Evolutionary conservation across 2,113 vertebrate species (phyloP), one percentile per base, ranked within the genome.

Genomic region (Scomber colias): DNA sequence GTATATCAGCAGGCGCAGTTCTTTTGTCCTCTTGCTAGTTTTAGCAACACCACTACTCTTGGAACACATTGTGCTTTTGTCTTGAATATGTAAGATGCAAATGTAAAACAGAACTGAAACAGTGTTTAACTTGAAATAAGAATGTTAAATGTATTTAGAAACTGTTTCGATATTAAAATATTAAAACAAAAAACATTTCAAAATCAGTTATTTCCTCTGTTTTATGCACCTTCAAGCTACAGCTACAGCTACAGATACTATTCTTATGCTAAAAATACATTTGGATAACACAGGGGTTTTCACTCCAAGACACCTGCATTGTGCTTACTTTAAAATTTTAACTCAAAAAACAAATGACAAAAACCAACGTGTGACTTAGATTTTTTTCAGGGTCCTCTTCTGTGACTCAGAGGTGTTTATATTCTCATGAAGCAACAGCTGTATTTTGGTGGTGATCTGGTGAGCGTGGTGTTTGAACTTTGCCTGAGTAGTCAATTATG

Each of bases 1-100:
- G 90, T 92, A 76, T 87, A 88, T 90, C 91, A 91, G 93, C 92
- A 92, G 92, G 92, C 75, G 49, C 84, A 88, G 87, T 85, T 91
- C 88, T 93, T 91, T 94, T 92, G 90, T 93, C 82, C 82, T 88
- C 76, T 82, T 85, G 78, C 72, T 88, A 85, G 84, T 89, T 90
- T 90, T 73, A 89, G 81, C 71, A 79, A 79, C 82, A 77, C n/a
- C 59, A 85, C 67, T 63, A 56, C 77, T 85, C 76, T 91, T 90
- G 79, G 87, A 92, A 83, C 89, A 81, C 66, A 11, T 56, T 54
- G 31, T 3, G 82, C 83, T 90, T 85, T 89, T 91, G 86, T 91
- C 71, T 77, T 61, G 63, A 75, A 70, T 24, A 27, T 17, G 44
- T 11, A 82, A 61, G 79, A 86, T 8, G 61, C 71, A 53, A 57